Evolutionary conservation across 2,113 vertebrate genomes (phyloP), one percentile per base, ranked within the genome.

Genomic region (Monopterus albus): DNA sequence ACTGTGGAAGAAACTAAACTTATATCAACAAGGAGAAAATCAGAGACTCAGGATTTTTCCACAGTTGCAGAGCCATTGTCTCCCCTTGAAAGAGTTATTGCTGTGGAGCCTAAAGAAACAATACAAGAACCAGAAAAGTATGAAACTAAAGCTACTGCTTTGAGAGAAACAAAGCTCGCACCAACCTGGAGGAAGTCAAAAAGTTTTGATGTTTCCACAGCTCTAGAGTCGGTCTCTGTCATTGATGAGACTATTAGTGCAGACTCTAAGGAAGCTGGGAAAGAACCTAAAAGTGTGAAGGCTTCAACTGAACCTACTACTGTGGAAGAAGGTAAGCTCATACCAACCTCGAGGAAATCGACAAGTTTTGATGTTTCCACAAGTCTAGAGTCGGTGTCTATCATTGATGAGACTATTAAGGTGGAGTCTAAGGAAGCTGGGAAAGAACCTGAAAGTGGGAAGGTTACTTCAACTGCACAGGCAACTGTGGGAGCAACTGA

Each of bases 331-430:
- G 63, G 6, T 6, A 23, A 43, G 1, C 25, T 43, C 6, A 40
- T 25, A 29, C 39, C 36, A 5, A 31, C 29, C 29, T 6, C 5
- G 2, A 7, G 29, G 8, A 7, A 31, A 31, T 31, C 29, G 8
- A 31, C n/a, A n/a, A n/a, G 28, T 29, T 4, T n/a, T 25, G 70
- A 83, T 3, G 18, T 42, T 28, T 31, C 75, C 17, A 17, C 15
- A 13, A 25, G 13, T 57, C 13, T 21, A 57, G 50, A 70, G 28
- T 7, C 33, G 26, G 1, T 46, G 2, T 67, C 46, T 36, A 7
- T 29, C 4, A 26, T 6, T 26, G 10, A 26, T 14, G 25, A 1
- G n/a, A 14, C 10, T 7, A 15, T 25, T 5, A 23, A 49, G 1
- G 21, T 28, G 13, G 59, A 62, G n/a, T 7, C 40, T 29, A 28